A percentile compares a stretch with the other conserved stretches of the same genome.
These are phyloP conservation scores for Arctocebus calabarensis DNA, from an alignment of 2,797 vertebrate species.

Conservation along the genomic window DNA sequence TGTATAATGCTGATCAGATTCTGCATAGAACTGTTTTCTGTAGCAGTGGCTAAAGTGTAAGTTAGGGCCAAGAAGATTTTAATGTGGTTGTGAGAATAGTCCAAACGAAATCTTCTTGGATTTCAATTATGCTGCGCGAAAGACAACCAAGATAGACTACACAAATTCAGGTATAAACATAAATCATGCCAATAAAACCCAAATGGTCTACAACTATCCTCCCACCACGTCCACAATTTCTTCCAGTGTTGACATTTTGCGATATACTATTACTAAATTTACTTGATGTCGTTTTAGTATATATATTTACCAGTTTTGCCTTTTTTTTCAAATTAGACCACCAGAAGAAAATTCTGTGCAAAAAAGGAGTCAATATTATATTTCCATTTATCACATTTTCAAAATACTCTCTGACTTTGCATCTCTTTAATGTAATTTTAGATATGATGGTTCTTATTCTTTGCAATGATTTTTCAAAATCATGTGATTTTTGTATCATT, in stretches of 20 bases:
- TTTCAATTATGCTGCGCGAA: background rate
- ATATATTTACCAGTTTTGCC: background rate
- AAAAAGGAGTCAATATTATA: background rate
- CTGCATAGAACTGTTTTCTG: background rate
- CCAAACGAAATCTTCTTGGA: background rate
- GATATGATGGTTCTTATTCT: background rate
- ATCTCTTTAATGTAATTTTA: background rate
- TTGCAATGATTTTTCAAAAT: conserved; percentile 68
- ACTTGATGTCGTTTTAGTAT: background rate
- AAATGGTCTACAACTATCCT: background rate
- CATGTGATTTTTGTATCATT: conserved; percentile 59
- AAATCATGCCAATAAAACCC: background rate
- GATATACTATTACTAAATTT: background rate
- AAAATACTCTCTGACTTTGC: background rate
- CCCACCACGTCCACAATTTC: background rate
- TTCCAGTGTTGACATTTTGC: background rate
- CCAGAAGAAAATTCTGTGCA: background rate
- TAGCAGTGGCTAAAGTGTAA: background rate
- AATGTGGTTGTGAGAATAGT: background rate
- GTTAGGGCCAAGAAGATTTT: background rate
- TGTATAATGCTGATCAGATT: background rate
- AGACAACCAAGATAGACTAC: background rate
- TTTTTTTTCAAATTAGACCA: background rate
- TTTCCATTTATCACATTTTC: background rate
- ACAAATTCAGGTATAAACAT: background rate